A percentile compares a stretch with the other conserved stretches of the same genome.
phyloP scores from a whole-genome alignment of 2,113 vertebrate genomes.

The Pseudopodoces humilis region DNA sequence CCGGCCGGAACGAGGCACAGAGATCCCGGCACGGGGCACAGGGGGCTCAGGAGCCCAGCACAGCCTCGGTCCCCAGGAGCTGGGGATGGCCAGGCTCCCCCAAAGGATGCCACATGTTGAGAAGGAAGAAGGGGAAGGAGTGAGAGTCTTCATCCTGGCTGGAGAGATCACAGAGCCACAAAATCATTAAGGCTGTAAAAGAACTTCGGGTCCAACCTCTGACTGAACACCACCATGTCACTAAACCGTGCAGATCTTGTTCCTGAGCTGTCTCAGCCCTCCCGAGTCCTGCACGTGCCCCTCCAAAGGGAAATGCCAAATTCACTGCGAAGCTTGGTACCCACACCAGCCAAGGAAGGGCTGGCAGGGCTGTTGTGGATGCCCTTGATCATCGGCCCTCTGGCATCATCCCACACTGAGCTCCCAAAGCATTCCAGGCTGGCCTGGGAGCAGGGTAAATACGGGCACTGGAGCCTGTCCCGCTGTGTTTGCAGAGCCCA shows the following conservation, averaged over 20 bases:
- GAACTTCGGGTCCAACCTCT: rapidly evolving
- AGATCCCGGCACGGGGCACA: rapidly evolving
- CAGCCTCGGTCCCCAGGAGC: rapidly evolving
- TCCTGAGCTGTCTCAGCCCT: background rate
- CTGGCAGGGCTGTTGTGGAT: background rate
- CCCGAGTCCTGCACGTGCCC: rapidly evolving
- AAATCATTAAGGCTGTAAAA: background rate
- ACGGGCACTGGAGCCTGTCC: background rate
- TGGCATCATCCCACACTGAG: rapidly evolving
- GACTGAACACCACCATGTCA: background rate
- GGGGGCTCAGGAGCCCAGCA: background rate
- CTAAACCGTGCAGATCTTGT: rapidly evolving
- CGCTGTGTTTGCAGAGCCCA: rapidly evolving
- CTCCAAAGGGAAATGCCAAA: rapidly evolving
- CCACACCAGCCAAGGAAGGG: rapidly evolving
- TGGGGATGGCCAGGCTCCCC: background rate
- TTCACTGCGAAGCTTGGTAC: rapidly evolving
- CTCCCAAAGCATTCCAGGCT: rapidly evolving
- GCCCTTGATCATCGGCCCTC: rapidly evolving
- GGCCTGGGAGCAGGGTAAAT: background rate
- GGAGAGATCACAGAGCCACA: background rate
- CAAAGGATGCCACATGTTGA: rapidly evolving
- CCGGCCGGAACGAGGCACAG: background rate
- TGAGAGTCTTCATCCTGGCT: rapidly evolving
- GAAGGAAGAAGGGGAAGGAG: background rate